Evolutionary conservation across 37 sponge, comb jelly and placozoan genomes (phyloP).

Genomic region (Hexactinellida sp.): DNA sequence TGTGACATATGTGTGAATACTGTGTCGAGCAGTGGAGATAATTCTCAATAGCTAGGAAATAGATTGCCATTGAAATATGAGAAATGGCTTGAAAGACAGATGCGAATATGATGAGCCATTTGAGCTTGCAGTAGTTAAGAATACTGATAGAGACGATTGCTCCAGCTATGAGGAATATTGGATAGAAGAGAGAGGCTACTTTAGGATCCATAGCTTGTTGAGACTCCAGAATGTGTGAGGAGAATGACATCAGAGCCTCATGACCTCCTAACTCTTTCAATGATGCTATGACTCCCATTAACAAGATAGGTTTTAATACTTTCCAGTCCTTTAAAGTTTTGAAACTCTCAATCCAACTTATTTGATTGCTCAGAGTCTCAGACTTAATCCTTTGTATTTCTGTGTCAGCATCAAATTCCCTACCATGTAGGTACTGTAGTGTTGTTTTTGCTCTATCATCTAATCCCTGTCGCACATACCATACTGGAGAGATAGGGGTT

Average conservation of each 20-base stretch:
- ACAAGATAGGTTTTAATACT: not conserved
- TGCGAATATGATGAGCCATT: not conserved
- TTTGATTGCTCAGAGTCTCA: not conserved
- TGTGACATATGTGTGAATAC: not conserved
- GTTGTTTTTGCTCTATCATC: not conserved
- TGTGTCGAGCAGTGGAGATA: not conserved
- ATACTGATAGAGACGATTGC: not conserved
- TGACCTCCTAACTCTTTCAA: constrained; percentile 2
- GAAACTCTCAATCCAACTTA: not conserved
- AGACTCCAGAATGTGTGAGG: not conserved
- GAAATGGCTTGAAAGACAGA: not conserved
- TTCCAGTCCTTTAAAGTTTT: not conserved
- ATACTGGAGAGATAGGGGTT: not conserved
- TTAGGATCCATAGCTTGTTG: constrained; percentile 10
- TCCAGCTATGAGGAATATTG: not conserved
- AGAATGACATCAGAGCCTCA: not conserved
- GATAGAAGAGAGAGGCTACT: constrained; percentile 12
- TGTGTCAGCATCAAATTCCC: not conserved
- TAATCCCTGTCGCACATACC: not conserved
- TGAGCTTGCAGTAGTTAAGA: not conserved
- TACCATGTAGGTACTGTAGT: not conserved
- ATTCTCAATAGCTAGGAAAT: not conserved
- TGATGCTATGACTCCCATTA: not conserved
- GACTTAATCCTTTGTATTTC: not conserved
- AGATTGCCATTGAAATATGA: not conserved